Evolutionary conservation across 2,888 invertebrate genomes (phyloP).

Genomic region (Pammene fasciana): DNA sequence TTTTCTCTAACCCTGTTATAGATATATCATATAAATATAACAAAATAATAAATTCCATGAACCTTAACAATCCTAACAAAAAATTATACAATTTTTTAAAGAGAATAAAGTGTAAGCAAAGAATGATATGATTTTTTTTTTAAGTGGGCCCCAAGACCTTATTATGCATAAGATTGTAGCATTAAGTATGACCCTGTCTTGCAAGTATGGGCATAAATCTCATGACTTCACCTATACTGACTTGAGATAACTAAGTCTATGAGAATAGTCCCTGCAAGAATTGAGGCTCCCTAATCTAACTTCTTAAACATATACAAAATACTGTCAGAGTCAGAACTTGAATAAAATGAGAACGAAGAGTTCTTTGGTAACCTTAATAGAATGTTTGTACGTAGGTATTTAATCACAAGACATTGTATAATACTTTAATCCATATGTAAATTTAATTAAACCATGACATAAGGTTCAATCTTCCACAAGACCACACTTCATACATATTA

Average conservation of each 20-base stretch:
- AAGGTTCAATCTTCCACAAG: slow-evolving; percentile 21
- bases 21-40: not conserved
- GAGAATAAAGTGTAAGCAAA: not conserved
- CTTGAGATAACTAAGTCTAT: not conserved
- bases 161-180: too few species aligned
- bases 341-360: slow-evolving; percentile 15
- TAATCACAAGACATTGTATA: slow-evolving; percentile 34
- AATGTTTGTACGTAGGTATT: slow-evolving; percentile 32
- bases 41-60: not conserved
- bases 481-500: slow-evolving; percentile 22
- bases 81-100: not conserved
- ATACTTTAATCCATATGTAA: slow-evolving; percentile 27
- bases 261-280: not conserved
- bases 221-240: not conserved
- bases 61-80: slow-evolving; percentile 19
- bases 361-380: slow-evolving; percentile 25
- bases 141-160: not conserved
- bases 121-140: slow-evolving; percentile 16
- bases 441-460: slow-evolving; percentile 32
- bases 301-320: slow-evolving; percentile 17
- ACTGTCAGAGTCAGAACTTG: slow-evolving; percentile 28
- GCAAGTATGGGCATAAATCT: too few species aligned
- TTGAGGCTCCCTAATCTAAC: not conserved
- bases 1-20: slow-evolving; percentile 9
- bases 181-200: too few species aligned